Conservation (phyloP, 92 coral and sea anemone species). For the Nematostella vectensis region DNA sequence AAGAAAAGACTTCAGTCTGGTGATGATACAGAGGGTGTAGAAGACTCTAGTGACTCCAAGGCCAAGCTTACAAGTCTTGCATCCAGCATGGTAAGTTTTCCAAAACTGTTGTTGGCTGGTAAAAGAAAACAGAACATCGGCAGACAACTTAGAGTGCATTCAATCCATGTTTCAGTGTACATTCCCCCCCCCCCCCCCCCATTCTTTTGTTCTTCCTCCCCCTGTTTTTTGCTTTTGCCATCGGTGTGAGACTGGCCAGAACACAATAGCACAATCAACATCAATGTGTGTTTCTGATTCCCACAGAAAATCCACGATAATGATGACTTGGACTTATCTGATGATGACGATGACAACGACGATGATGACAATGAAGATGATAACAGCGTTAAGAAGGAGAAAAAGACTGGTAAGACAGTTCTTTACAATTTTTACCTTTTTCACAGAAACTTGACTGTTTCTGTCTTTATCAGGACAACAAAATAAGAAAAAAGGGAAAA, state of each 20-base stretch:
- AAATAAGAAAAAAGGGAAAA: slow-evolving; percentile 48
- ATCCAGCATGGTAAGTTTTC: neutral
- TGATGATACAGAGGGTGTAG: slow-evolving; percentile 52
- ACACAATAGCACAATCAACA: no score
- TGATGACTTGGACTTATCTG: slow-evolving; percentile 57
- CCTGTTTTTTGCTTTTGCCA: no score
- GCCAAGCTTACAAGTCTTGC: neutral
- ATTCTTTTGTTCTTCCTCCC: no score
- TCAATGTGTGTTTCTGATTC: no score
- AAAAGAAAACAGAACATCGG: no score
- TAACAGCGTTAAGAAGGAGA: slow-evolving; percentile 10
- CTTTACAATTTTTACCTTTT: no score
- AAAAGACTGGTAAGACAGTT: slow-evolving; percentile 2
- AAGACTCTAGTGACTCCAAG: slow-evolving; percentile 6
- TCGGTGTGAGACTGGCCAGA: no score
- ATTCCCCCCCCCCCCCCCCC: no score
- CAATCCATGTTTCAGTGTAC: no score
- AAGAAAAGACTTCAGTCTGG: slow-evolving; percentile 74
- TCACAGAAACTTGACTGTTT: neutral
- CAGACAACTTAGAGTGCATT: no score
- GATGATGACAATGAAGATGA: slow-evolving; percentile 66
- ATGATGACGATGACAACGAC: slow-evolving; percentile 70
- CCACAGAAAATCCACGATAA: slow-evolving; percentile 83
- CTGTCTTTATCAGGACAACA: no score
- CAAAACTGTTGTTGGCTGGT: no score